phyloP scores from a whole-genome alignment of 23 tunicate genomes.

The Clavelina lepadiformis region DNA sequence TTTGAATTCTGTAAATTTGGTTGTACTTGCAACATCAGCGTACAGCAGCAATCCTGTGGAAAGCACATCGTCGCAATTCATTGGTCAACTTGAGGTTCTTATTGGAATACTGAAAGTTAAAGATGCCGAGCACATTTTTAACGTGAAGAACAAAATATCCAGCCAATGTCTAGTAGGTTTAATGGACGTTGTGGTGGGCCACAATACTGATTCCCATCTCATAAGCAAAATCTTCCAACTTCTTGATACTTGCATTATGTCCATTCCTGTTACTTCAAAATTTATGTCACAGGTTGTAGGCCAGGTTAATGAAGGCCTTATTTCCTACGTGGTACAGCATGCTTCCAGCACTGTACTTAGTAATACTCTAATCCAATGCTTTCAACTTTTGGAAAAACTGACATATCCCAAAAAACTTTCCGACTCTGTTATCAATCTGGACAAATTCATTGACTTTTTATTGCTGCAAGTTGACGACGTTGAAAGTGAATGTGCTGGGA shows the following conservation, averaged over 20 bases:
- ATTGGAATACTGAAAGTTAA: slow-evolving; percentile 12
- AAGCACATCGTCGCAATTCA: slow-evolving; percentile 31
- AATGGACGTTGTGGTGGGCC: slow-evolving; percentile 13
- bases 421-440: slow-evolving; percentile 13
- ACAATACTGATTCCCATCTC: slow-evolving; percentile 12
- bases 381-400: slow-evolving; percentile 30
- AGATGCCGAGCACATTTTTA: slow-evolving; percentile 6
- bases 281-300: too few species aligned
- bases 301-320: too few species aligned
- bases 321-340: too few species aligned
- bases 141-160: slow-evolving; percentile 8
- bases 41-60: slow-evolving; percentile 20
- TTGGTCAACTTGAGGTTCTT: slow-evolving; percentile 42
- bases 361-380: slow-evolving; percentile 2
- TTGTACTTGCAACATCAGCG: slow-evolving; percentile 23
- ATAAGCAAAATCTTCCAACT: slow-evolving; percentile 33
- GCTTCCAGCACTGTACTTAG: too few species aligned
- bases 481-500: slow-evolving; percentile 17
- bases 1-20: slow-evolving; percentile 15
- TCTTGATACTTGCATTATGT: slow-evolving; percentile 17
- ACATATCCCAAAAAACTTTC: slow-evolving; percentile 18
- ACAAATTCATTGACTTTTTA: slow-evolving; percentile 30
- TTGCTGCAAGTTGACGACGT: slow-evolving; percentile 24
- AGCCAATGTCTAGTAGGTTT: slow-evolving; percentile 12
- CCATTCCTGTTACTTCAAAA: too few species aligned